phyloP scores from a whole-genome alignment of 1,140 invertebrate species.

The Drosophila persimilis region DNA sequence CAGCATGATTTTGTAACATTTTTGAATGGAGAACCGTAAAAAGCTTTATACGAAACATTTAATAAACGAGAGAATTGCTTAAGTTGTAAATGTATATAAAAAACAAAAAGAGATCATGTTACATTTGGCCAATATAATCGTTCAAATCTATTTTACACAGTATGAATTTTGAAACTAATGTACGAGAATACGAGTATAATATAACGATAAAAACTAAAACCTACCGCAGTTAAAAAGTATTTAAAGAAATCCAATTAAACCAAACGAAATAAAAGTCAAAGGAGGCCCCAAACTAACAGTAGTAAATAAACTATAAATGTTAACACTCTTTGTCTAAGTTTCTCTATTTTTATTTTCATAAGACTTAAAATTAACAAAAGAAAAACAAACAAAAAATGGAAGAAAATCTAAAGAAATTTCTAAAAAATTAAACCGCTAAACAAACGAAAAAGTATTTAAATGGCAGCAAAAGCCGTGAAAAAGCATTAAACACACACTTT shows the following conservation, averaged over 20 bases:
- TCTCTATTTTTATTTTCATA: conserved; percentile 69
- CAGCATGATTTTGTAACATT: conserved; percentile 44
- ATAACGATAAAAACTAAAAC: conserved; percentile 52
- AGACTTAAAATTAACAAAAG: conserved; percentile 30
- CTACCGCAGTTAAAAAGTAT: conserved; percentile 75
- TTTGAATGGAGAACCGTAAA: conserved; percentile 60
- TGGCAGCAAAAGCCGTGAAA: conserved; percentile 37
- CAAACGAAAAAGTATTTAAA: conserved; percentile 43
- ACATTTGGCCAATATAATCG: conserved; percentile 68
- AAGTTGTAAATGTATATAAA: conserved; percentile 71
- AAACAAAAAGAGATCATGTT: conserved; percentile 25
- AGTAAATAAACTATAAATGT: conserved; percentile 63
- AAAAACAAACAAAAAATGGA: not conserved
- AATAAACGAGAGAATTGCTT: conserved; percentile 45
- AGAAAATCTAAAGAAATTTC: conserved; percentile 21
- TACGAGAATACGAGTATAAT: conserved; percentile 46
- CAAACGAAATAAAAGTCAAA: conserved; percentile 35
- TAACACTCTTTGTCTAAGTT: conserved; percentile 67
- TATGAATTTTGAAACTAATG: conserved; percentile 54
- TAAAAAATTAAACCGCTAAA: conserved; percentile 37
- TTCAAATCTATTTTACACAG: conserved; percentile 34
- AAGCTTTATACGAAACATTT: conserved; percentile 63
- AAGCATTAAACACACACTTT: conserved; percentile 31
- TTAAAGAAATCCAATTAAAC: conserved; percentile 46
- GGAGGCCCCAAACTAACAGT: conserved; percentile 51